These are phyloP conservation scores for Spea bombifrons DNA, from an alignment of 2,113 vertebrate species.

Conservation along the genomic window DNA sequence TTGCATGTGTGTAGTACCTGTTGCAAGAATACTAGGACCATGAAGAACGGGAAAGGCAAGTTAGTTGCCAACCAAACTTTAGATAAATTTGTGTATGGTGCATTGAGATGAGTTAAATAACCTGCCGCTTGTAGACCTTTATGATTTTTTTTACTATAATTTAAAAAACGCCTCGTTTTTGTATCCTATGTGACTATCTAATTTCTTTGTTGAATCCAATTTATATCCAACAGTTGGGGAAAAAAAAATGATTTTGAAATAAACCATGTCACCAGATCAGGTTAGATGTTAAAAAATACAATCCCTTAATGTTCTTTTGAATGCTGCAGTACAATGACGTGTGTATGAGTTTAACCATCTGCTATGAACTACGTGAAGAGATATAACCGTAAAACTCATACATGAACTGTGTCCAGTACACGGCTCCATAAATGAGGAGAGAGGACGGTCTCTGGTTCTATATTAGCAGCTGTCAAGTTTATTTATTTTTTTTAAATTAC, in stretches of 20 bases:
- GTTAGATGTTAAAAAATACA: neutral
- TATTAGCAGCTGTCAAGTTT: neutral
- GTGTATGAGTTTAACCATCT: neutral
- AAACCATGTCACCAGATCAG: neutral
- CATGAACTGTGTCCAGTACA: neutral
- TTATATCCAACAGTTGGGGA: neutral
- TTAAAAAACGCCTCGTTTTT: too few species aligned
- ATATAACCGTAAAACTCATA: neutral
- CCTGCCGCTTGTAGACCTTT: too few species aligned
- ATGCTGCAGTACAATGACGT: slow-evolving; percentile 4
- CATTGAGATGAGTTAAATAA: too few species aligned
- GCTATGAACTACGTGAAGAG: neutral
- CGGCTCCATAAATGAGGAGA: neutral
- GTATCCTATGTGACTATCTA: too few species aligned
- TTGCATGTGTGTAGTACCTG: too few species aligned
- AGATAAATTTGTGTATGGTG: too few species aligned
- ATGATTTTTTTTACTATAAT: too few species aligned
- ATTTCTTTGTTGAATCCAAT: neutral
- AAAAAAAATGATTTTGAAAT: neutral
- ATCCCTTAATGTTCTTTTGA: slow-evolving; percentile 1
- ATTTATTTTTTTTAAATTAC: too few species aligned
- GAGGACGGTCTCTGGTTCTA: neutral
- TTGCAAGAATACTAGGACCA: too few species aligned
- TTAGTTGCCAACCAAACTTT: too few species aligned
- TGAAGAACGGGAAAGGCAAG: too few species aligned